Conservation (phyloP, 1,140 invertebrate genomes). For the Pogonus chalceus region DNA sequence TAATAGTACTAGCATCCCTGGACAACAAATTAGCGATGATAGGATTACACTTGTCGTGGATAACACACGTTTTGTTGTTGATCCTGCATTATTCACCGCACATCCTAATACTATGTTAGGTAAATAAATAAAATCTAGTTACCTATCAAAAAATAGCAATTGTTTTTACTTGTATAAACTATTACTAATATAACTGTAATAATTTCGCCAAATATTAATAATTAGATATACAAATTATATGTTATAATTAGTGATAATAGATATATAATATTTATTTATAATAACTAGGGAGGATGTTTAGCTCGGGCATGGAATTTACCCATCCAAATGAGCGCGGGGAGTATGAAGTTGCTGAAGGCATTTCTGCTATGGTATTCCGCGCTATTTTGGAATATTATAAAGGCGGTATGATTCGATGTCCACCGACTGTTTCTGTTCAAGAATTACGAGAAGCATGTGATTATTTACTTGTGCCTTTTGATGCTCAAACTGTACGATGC, state of each 20-base stretch:
- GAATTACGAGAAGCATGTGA: slow-evolving; percentile 97
- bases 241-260: too few relatives aligned
- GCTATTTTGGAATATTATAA: slow-evolving; percentile 96
- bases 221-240: slow-evolving; percentile 61
- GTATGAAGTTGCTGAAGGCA: slow-evolving; percentile 96
- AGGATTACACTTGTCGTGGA: slow-evolving; percentile 87
- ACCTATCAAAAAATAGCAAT: too few relatives aligned
- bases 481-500: slow-evolving; percentile 90
- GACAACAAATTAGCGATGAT: slow-evolving; percentile 49
- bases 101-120: slow-evolving; percentile 89
- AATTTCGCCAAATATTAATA: too few relatives aligned
- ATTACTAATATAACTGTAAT: too few relatives aligned
- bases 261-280: too few relatives aligned
- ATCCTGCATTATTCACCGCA: slow-evolving; percentile 81
- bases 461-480: slow-evolving; percentile 95
- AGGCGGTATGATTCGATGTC: slow-evolving; percentile 78
- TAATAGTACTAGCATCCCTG: slow-evolving; percentile 23
- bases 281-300: slow-evolving; percentile 98
- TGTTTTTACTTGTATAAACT: too few relatives aligned
- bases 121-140: too few relatives aligned
- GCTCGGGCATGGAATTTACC: slow-evolving; percentile 84
- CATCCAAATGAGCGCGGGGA: slow-evolving; percentile 93
- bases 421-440: slow-evolving; percentile 75
- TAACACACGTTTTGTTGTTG: slow-evolving; percentile 82
- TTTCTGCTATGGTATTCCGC: slow-evolving; percentile 89